phyloP scores from a whole-genome alignment of 2,113 vertebrate genomes.

The Melozone crissalis region DNA sequence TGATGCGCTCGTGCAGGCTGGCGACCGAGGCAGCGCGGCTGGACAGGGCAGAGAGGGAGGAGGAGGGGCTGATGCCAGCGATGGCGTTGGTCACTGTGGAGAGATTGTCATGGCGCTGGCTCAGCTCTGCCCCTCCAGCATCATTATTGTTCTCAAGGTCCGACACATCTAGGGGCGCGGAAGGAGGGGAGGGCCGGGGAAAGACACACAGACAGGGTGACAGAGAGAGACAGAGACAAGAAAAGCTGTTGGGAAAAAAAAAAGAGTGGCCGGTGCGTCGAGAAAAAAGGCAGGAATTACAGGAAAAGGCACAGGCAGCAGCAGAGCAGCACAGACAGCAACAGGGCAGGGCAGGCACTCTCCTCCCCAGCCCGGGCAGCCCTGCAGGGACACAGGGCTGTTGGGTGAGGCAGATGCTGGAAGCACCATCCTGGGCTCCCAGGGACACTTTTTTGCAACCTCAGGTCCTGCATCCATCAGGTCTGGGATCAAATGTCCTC shows the following conservation, averaged over 20 bases:
- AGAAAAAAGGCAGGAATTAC: conserved; percentile 60
- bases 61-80: conserved; percentile 95
- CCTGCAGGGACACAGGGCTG: not conserved
- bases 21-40: conserved; percentile 92
- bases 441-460: not conserved
- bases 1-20: conserved; percentile 94
- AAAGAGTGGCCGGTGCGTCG: conserved; percentile 8
- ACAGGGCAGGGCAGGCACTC: not conserved
- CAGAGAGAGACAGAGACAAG: conserved; percentile 72
- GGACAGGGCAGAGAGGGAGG: conserved; percentile 91
- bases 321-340: not conserved
- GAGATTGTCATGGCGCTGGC: conserved; percentile 88
- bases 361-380: not conserved
- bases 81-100: conserved; percentile 98
- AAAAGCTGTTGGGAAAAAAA: conserved; percentile 56
- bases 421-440: not conserved
- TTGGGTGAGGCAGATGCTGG: not conserved
- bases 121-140: conserved; percentile 76
- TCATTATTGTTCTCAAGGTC: conserved; percentile 87
- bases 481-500: not conserved
- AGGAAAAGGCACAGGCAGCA: conserved; percentile 9
- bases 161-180: conserved; percentile 77
- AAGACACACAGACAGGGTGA: conserved; percentile 53
- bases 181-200: conserved; percentile 32
- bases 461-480: not conserved